Conservation (phyloP, 1,140 invertebrate species). For the Hermetia illucens region DNA sequence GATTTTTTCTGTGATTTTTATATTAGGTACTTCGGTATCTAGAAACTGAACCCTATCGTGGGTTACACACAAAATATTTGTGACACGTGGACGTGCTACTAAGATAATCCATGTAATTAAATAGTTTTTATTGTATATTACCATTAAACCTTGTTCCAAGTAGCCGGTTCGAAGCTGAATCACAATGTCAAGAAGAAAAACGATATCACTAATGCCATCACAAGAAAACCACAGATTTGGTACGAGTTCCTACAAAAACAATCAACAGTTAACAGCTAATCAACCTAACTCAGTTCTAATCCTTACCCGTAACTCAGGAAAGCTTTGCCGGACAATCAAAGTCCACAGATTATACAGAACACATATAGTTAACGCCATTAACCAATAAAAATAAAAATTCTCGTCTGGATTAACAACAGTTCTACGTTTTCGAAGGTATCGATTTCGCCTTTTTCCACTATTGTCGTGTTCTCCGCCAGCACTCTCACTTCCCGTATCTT, state of each 20-base stretch:
- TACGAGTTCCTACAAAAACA: slow-evolving; percentile 39
- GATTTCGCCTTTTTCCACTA: slow-evolving; percentile 42
- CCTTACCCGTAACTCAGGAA: slow-evolving; percentile 70
- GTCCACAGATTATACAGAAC: slow-evolving; percentile 94
- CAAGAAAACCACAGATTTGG: slow-evolving; percentile 62
- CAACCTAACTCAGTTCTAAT: slow-evolving; percentile 8
- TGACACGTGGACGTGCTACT: slow-evolving; percentile 7
- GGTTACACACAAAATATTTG: background rate
- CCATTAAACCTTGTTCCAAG: slow-evolving; percentile 86
- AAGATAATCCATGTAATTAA: too few species aligned
- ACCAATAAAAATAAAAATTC: slow-evolving; percentile 91
- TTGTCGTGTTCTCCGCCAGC: slow-evolving; percentile 43
- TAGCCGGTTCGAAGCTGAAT: slow-evolving; percentile 93
- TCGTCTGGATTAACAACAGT: slow-evolving; percentile 91
- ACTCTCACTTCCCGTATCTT: slow-evolving; percentile 52
- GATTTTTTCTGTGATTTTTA: too few species aligned
- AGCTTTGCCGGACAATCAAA: slow-evolving; percentile 83
- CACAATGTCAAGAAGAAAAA: slow-evolving; percentile 74
- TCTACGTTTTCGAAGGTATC: slow-evolving; percentile 50
- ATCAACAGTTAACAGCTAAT: slow-evolving; percentile 4
- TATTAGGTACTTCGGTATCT: too few species aligned
- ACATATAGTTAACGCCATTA: slow-evolving; percentile 73
- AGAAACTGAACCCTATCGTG: too few species aligned
- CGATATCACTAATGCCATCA: slow-evolving; percentile 71
- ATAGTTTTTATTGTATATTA: slow-evolving; percentile 25